Percentiles rank a stretch among this genome's conserved stretches.
These are phyloP conservation scores for Odontothrips loti DNA, from an alignment of 2,888 invertebrate species.

Conservation along the genomic window DNA sequence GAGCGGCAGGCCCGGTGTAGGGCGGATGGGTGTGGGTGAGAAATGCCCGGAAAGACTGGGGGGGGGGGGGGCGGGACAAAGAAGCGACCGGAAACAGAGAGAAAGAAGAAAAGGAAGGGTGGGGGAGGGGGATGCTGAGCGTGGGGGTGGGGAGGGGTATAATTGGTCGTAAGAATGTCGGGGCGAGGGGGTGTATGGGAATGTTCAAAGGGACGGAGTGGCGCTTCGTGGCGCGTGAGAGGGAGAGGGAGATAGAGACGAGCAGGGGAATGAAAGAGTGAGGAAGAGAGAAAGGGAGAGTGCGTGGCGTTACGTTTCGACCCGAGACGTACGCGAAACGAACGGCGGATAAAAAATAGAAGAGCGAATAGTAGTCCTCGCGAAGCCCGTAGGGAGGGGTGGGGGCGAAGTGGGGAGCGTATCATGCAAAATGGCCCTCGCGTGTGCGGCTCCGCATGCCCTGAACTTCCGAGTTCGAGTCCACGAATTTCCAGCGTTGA, in stretches of 20 bases:
- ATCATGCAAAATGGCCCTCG: no score
- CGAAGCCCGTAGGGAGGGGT: no score
- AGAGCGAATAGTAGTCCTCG: not conserved
- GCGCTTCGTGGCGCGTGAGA: not conserved
- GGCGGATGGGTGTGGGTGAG: not conserved
- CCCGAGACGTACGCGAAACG: not conserved
- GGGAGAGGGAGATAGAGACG: not conserved
- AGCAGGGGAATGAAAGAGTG: not conserved
- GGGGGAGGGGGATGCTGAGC: not conserved
- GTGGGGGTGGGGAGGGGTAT: not conserved
- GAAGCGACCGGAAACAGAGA: conserved; percentile 7
- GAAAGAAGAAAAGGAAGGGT: not conserved
- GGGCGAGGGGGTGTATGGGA: conserved; percentile 7
- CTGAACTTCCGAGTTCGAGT: no score
- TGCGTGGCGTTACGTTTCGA: not conserved
- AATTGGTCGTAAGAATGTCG: conserved; percentile 24
- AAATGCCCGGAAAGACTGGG: not conserved
- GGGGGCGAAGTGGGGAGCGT: no score
- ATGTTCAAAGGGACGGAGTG: conserved; percentile 2
- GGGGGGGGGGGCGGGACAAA: not conserved
- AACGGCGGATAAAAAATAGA: not conserved
- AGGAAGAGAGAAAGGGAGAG: not conserved
- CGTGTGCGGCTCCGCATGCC: no score
- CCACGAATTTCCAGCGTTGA: no score
- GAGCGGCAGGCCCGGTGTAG: no score